phyloP scores from a whole-genome alignment of 2,797 vertebrate genomes.

The Amniataba percoides region DNA sequence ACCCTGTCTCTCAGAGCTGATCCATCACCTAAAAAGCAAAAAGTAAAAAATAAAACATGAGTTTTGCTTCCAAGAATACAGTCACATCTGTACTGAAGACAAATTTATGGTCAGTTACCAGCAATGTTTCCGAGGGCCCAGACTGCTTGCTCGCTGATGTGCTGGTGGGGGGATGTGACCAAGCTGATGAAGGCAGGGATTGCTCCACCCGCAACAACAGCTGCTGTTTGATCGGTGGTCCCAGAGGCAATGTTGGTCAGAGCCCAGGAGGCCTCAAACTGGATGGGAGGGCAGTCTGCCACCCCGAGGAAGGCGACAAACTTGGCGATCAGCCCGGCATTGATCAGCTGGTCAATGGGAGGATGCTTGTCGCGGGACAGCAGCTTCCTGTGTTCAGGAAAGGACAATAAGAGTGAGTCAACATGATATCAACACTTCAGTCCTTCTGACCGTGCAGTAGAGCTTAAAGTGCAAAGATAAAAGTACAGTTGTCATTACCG shows the following conservation, averaged over 20 bases:
- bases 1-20: constrained; percentile 93
- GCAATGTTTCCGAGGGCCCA: constrained; percentile 99
- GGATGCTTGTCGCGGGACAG: constrained; percentile 96
- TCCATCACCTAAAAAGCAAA: constrained; percentile 89
- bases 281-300: constrained; percentile 90
- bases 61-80: background rate
- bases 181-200: constrained; percentile 93
- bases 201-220: constrained; percentile 94
- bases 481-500: constrained; percentile 80
- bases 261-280: constrained; percentile 98
- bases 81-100: accelerated
- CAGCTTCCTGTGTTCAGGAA: constrained; percentile 87
- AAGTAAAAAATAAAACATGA: background rate
- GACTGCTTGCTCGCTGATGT: constrained; percentile 97
- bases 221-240: constrained; percentile 93
- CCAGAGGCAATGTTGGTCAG: constrained; percentile 98
- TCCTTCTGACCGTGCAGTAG: background rate
- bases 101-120: constrained; percentile 82
- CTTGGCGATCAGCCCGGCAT: constrained; percentile 92
- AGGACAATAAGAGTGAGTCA: background rate
- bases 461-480: no score
- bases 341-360: constrained; percentile 94
- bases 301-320: constrained; percentile 91
- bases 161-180: constrained; percentile 91
- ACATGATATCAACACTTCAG: accelerated